Percentiles rank a stretch among this genome's conserved stretches.
Conservation (phyloP, 2,888 invertebrate species). For the Rhynchonema sp. region DNA sequence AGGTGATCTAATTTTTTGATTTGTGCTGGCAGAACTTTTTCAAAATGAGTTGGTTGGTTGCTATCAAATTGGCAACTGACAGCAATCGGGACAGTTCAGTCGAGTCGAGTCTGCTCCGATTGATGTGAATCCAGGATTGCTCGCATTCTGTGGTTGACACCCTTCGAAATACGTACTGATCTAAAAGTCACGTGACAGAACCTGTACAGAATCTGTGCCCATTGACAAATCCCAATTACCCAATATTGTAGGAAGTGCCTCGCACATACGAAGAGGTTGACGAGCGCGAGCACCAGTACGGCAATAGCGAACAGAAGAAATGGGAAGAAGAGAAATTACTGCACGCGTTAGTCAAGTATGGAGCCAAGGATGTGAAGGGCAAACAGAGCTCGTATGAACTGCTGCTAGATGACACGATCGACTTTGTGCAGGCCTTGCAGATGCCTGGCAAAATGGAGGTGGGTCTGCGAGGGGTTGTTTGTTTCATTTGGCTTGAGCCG, state of each 20-base stretch:
- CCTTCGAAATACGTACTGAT: no score
- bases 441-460: slow-evolving; percentile 34
- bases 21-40: not conserved
- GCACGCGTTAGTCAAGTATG: slow-evolving; percentile 56
- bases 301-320: slow-evolving; percentile 45
- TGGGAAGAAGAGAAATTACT: slow-evolving; percentile 96
- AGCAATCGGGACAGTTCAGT: no score
- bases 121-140: no score
- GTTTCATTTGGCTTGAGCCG: no score
- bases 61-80: no score
- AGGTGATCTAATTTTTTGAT: slow-evolving; percentile 3
- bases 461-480: no score
- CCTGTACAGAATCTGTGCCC: no score
- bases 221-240: no score
- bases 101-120: no score
- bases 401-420: slow-evolving; percentile 76
- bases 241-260: slow-evolving; percentile 4
- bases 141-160: no score
- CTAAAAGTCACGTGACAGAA: no score
- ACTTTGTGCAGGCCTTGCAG: slow-evolving; percentile 60
- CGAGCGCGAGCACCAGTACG: slow-evolving; percentile 47
- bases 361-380: slow-evolving; percentile 57
- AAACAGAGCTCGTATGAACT: slow-evolving; percentile 51
- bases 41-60: no score
- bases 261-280: slow-evolving; percentile 48